A percentile compares a stretch with the other conserved stretches of the same genome.
phyloP scores from a whole-genome alignment of 2,797 vertebrate species.

The Karalla daura region DNA sequence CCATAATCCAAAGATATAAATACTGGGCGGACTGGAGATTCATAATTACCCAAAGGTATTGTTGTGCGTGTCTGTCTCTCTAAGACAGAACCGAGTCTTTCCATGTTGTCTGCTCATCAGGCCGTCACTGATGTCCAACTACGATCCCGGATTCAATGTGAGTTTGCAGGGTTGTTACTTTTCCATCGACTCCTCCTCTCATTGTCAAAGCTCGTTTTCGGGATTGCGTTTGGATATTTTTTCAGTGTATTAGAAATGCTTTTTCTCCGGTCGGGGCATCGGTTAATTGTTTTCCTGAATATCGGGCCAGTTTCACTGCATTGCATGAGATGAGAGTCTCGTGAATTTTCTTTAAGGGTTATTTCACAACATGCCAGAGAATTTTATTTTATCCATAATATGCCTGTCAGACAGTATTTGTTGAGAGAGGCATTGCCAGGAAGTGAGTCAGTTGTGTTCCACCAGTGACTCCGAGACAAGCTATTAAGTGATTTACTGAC shows the following conservation, averaged over 20 bases:
- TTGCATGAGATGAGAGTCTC: slow-evolving; percentile 24
- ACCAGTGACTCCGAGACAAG: slow-evolving; percentile 57
- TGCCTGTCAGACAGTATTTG: slow-evolving; percentile 72
- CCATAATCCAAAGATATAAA: slow-evolving; percentile 17
- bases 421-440: slow-evolving; percentile 56
- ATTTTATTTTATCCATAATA: slow-evolving; percentile 63
- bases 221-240: slow-evolving; percentile 6
- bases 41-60: slow-evolving; percentile 2
- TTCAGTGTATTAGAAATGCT: neutral
- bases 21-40: slow-evolving; percentile 4
- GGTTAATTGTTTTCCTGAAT: slow-evolving; percentile 40
- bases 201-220: neutral
- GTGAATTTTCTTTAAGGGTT: slow-evolving; percentile 53
- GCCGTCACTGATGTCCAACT: too few relatives aligned
- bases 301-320: slow-evolving; percentile 40
- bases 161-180: neutral
- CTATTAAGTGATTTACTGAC: slow-evolving; percentile 66
- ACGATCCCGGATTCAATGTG: too few relatives aligned
- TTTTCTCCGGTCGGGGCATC: slow-evolving; percentile 4
- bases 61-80: neutral
- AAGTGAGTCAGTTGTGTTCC: slow-evolving; percentile 70
- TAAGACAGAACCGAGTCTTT: neutral
- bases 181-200: neutral
- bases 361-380: slow-evolving; percentile 45
- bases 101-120: neutral